Conservation (phyloP, 2,113 vertebrate species). For the Notothenia coriiceps region DNA sequence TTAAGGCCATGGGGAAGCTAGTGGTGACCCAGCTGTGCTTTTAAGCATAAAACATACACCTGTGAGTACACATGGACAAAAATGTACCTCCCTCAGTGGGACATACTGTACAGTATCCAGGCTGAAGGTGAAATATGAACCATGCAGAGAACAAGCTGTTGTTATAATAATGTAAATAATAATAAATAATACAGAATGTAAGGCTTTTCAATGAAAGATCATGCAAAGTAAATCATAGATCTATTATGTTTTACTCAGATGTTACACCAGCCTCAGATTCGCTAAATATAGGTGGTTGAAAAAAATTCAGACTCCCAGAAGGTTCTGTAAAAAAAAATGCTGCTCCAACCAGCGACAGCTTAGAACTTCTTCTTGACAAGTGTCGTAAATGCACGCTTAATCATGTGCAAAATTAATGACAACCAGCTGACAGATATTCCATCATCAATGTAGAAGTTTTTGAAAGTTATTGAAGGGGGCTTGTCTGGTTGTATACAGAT, state of each 20-base stretch:
- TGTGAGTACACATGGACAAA: conserved; percentile 36
- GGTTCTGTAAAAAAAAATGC: conserved; percentile 21
- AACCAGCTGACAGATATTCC: conserved; percentile 79
- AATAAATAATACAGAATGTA: neutral
- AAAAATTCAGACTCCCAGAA: conserved; percentile 26
- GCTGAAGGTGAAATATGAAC: conserved; percentile 9
- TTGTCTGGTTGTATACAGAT: conserved; percentile 74
- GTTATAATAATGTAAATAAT: neutral
- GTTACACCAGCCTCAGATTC: neutral
- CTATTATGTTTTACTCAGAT: neutral
- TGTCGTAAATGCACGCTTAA: conserved; percentile 73
- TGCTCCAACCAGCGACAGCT: conserved; percentile 39
- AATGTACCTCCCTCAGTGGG: neutral
- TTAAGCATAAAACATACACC: conserved; percentile 40
- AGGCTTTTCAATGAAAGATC: neutral
- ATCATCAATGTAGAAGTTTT: conserved; percentile 77
- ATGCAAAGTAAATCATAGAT: neutral
- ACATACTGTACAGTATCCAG: conserved; percentile 1
- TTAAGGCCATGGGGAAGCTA: conserved; percentile 55
- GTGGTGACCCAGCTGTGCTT: conserved; percentile 50
- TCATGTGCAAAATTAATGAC: conserved; percentile 79
- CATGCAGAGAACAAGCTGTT: neutral
- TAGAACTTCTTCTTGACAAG: conserved; percentile 70
- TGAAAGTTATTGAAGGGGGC: conserved; percentile 77
- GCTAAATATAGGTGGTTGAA: neutral